These are phyloP conservation scores for Carcinoscorpius rotundicauda DNA, from an alignment of 1,140 invertebrate genomes.

Conservation along the genomic window DNA sequence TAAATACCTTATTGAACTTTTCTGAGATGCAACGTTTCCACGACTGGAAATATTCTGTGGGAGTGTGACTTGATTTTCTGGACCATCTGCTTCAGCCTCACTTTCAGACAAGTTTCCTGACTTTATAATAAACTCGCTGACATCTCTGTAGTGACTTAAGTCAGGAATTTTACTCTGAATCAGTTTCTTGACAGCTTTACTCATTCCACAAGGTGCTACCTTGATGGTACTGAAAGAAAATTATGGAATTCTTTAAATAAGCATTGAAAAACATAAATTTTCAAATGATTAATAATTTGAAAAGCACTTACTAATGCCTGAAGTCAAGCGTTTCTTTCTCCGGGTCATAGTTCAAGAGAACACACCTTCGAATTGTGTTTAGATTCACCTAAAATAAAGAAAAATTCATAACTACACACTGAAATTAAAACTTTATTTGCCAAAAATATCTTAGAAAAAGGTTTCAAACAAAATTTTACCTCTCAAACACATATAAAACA, in stretches of 20 bases:
- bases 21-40: slow-evolving; percentile 61
- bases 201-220: slow-evolving; percentile 67
- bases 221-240: slow-evolving; percentile 36
- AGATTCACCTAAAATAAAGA: slow-evolving; percentile 58
- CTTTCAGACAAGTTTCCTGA: slow-evolving; percentile 77
- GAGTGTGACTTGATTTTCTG: slow-evolving; percentile 32
- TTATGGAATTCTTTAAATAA: slow-evolving; percentile 9
- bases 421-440: too few relatives aligned
- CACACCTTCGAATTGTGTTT: slow-evolving; percentile 72
- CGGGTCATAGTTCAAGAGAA: slow-evolving; percentile 81
- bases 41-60: slow-evolving; percentile 50
- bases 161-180: slow-evolving; percentile 84
- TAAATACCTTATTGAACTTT: slow-evolving; percentile 50
- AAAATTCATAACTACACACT: not conserved
- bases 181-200: slow-evolving; percentile 87
- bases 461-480: not conserved
- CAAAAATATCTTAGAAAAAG: too few relatives aligned
- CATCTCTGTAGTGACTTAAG: slow-evolving; percentile 68
- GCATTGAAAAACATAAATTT: slow-evolving; percentile 1
- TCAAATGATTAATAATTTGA: slow-evolving; percentile 43
- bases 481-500: slow-evolving; percentile 21
- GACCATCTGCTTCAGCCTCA: slow-evolving; percentile 64
- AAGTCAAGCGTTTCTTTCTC: slow-evolving; percentile 80
- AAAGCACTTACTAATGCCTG: slow-evolving; percentile 69
- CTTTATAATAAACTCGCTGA: slow-evolving; percentile 66